Conservation (phyloP, 2,888 invertebrate species). For the Pristionchus exspectatus region DNA sequence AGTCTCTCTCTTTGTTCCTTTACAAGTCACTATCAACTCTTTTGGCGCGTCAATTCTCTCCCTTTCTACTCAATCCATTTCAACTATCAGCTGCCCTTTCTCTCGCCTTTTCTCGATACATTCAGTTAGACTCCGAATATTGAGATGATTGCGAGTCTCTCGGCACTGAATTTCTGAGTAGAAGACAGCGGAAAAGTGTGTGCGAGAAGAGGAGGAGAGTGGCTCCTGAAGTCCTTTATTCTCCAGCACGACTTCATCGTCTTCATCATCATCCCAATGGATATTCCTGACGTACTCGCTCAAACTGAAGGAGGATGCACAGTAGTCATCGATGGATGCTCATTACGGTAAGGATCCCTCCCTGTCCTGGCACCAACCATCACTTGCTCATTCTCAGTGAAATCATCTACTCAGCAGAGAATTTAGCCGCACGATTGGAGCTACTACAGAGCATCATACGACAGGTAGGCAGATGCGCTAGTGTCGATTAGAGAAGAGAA, state of each 20-base stretch:
- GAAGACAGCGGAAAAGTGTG: slow-evolving; percentile 7
- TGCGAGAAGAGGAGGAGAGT: background rate
- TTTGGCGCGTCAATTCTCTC: slow-evolving; percentile 28
- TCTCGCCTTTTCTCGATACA: slow-evolving; percentile 38
- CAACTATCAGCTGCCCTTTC: slow-evolving; percentile 48
- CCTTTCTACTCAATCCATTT: background rate
- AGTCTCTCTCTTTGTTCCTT: slow-evolving; percentile 46
- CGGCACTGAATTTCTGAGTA: slow-evolving; percentile 32
- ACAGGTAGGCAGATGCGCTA: slow-evolving; percentile 64
- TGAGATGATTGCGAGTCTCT: slow-evolving; percentile 47
- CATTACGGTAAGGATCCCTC: slow-evolving; percentile 59
- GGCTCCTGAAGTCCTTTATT: background rate
- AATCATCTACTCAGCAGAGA: slow-evolving; percentile 68
- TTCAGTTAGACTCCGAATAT: slow-evolving; percentile 47
- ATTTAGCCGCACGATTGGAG: slow-evolving; percentile 68
- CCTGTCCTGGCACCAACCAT: background rate
- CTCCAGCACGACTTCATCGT: slow-evolving; percentile 64
- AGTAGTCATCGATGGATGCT: slow-evolving; percentile 74
- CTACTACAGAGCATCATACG: slow-evolving; percentile 71
- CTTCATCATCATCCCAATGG: slow-evolving; percentile 57
- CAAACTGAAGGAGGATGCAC: slow-evolving; percentile 76
- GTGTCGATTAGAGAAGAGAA: background rate
- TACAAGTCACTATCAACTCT: slow-evolving; percentile 17
- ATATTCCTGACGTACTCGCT: slow-evolving; percentile 75
- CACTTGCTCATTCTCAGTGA: slow-evolving; percentile 61